phyloP scores from a whole-genome alignment of 1,140 invertebrate genomes.

The Megalopta genalis region DNA sequence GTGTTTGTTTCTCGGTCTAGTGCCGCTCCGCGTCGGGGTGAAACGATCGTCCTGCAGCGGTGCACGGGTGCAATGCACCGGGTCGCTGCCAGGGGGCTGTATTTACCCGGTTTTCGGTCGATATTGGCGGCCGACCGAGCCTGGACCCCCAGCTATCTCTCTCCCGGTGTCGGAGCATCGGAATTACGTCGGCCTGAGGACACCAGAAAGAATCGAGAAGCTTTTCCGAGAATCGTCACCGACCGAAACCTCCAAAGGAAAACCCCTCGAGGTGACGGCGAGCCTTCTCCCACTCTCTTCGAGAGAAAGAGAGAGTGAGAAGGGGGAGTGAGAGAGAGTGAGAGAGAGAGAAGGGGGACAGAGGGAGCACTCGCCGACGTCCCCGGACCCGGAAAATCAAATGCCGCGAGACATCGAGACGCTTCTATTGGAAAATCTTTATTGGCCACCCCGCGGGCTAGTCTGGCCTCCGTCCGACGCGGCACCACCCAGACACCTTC shows the following conservation, averaged over 20 bases:
- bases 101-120: conserved; percentile 61
- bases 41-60: conserved; percentile 29
- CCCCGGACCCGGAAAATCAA: conserved; percentile 1
- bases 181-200: conserved; percentile 40
- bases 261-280: background rate
- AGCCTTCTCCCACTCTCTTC: background rate
- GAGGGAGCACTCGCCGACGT: too few species aligned
- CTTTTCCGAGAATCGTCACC: background rate
- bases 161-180: conserved; percentile 33
- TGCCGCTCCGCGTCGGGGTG: conserved; percentile 19
- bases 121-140: conserved; percentile 38
- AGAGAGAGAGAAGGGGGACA: too few species aligned
- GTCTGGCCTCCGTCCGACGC: background rate
- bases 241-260: background rate
- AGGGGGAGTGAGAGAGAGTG: too few species aligned
- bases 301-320: too few species aligned
- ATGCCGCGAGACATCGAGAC: conserved; percentile 22
- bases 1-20: conserved; percentile 55
- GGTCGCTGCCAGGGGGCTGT: conserved; percentile 34
- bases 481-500: conserved; percentile 1
- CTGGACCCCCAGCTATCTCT: too few species aligned
- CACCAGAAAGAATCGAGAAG: conserved; percentile 6
- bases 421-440: conserved; percentile 23
- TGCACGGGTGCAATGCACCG: conserved; percentile 40
- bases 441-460: conserved; percentile 10